Percentiles rank a stretch among this genome's conserved stretches.
These are phyloP conservation scores for Emmelina monodactyla DNA, from an alignment of 2,888 invertebrate species.

Conservation along the genomic window DNA sequence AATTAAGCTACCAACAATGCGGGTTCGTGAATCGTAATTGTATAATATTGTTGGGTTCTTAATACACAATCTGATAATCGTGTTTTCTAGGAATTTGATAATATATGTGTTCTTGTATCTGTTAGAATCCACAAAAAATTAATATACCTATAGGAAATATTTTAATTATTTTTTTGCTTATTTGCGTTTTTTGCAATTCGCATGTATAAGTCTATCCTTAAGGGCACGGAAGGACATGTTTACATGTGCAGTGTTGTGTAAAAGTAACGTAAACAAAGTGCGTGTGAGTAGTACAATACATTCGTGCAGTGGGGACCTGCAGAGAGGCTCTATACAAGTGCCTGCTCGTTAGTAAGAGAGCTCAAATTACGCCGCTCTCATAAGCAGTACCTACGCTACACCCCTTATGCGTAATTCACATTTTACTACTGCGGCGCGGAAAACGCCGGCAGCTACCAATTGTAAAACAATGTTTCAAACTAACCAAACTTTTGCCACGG, in stretches of 20 bases:
- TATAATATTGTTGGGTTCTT: too few relatives aligned
- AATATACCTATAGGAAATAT: too few relatives aligned
- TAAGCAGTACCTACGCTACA: slow-evolving; percentile 23
- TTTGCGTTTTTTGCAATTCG: too few relatives aligned
- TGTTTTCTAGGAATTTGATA: too few relatives aligned
- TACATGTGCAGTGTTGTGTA: slow-evolving; percentile 1
- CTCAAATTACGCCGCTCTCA: slow-evolving; percentile 44
- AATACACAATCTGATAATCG: too few relatives aligned
- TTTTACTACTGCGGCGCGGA: background rate
- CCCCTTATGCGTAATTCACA: too few relatives aligned
- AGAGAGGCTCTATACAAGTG: slow-evolving; percentile 38
- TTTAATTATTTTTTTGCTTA: too few relatives aligned
- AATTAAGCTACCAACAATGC: background rate
- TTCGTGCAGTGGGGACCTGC: slow-evolving; percentile 35
- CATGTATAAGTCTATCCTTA: too few relatives aligned
- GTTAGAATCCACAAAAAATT: too few relatives aligned
- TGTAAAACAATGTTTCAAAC: background rate
- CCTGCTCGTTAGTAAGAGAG: slow-evolving; percentile 54
- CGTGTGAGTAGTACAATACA: slow-evolving; percentile 49
- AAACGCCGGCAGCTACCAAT: too few relatives aligned
- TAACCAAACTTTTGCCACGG: background rate
- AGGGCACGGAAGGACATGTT: too few relatives aligned
- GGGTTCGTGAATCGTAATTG: background rate
- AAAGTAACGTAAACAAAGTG: slow-evolving; percentile 30
- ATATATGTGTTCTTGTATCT: too few relatives aligned